Evolutionary conservation across 2,888 invertebrate species (phyloP).

Genomic region (Platycnemis pennipes): DNA sequence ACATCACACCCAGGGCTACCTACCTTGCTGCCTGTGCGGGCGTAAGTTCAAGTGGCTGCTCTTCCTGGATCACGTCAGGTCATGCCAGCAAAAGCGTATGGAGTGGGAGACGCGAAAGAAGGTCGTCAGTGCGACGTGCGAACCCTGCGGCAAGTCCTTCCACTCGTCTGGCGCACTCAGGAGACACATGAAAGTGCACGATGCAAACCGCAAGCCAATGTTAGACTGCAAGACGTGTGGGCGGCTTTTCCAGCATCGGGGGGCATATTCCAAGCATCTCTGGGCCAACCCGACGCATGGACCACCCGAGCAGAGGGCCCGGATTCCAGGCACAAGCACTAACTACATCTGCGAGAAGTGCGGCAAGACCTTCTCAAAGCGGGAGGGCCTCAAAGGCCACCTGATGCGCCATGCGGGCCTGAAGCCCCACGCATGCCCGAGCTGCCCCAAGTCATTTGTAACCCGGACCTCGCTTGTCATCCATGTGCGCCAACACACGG

Average conservation of each 20-base stretch:
- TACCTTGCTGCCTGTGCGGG: slow-evolving; percentile 38
- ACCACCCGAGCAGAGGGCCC: background rate
- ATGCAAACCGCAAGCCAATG: background rate
- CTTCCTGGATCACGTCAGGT: background rate
- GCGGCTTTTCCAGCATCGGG: background rate
- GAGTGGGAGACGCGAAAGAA: slow-evolving; percentile 20
- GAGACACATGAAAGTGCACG: background rate
- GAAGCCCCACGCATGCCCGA: slow-evolving; percentile 45
- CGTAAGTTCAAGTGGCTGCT: background rate
- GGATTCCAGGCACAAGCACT: background rate
- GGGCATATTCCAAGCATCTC: slow-evolving; percentile 27
- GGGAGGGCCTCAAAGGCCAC: slow-evolving; percentile 56
- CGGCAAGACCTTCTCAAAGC: slow-evolving; percentile 69
- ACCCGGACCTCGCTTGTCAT: slow-evolving; percentile 42
- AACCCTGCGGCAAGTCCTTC: background rate
- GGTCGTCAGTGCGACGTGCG: background rate
- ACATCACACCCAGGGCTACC: background rate
- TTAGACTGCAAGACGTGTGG: slow-evolving; percentile 13
- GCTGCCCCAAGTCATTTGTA: slow-evolving; percentile 51
- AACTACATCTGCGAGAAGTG: slow-evolving; percentile 68
- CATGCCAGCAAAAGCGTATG: slow-evolving; percentile 46
- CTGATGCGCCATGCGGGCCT: slow-evolving; percentile 37
- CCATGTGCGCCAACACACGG: slow-evolving; percentile 64
- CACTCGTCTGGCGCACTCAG: background rate
- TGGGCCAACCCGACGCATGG: slow-evolving; percentile 34